A percentile compares a stretch with the other conserved stretches of the same genome.
phyloP scores from a whole-genome alignment of 2,888 invertebrate species.

The Stenchaetothrips biformis region DNA sequence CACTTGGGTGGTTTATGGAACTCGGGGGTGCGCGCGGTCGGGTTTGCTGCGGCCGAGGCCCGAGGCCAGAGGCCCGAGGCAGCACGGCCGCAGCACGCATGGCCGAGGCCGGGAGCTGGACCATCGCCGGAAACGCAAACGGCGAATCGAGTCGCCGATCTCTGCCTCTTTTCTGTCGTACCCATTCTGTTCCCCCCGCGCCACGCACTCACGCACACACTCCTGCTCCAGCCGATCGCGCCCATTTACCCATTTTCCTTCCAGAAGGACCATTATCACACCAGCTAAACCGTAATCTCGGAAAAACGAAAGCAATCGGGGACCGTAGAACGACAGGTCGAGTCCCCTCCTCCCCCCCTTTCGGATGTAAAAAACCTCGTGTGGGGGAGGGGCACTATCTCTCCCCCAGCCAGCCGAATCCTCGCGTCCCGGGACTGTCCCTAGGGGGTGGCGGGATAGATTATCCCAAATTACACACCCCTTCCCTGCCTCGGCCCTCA shows the following conservation, averaged over 20 bases:
- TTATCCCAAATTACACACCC: background rate
- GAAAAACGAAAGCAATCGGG: slow-evolving; percentile 3
- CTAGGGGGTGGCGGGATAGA: background rate
- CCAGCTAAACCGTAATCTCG: slow-evolving; percentile 10
- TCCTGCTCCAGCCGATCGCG: background rate
- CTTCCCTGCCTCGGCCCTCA: no score
- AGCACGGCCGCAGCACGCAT: no score
- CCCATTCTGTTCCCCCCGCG: background rate
- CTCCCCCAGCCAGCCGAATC: no score
- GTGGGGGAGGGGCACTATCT: background rate
- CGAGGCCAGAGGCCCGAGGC: no score
- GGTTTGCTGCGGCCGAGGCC: no score
- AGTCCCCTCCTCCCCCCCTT: background rate
- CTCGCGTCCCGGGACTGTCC: background rate
- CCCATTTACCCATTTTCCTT: background rate
- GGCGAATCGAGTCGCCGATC: background rate
- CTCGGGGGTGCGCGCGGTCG: no score
- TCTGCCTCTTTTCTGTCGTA: background rate
- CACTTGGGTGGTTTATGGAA: no score
- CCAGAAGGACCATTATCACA: slow-evolving; percentile 8
- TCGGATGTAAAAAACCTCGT: background rate
- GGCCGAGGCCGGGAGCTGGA: background rate
- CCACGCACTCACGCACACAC: background rate
- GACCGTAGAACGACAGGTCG: background rate
- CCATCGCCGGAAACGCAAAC: background rate